These are phyloP conservation scores for Thomomys bottae DNA, from an alignment of 2,113 vertebrate species.

Conservation along the genomic window DNA sequence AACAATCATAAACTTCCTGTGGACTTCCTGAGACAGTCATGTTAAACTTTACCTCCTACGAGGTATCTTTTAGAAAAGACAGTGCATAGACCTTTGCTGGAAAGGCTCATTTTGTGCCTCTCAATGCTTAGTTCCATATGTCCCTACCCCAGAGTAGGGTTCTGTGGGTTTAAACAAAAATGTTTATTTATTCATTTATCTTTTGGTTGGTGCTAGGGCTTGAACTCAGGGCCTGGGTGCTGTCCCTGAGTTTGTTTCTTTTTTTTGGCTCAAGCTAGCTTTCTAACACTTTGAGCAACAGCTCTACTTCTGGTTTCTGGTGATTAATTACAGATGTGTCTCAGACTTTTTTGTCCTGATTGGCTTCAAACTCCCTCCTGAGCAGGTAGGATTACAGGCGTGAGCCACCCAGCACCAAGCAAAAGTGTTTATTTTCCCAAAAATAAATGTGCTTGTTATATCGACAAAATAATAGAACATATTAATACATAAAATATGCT, in stretches of 20 bases:
- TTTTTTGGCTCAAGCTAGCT: too few relatives aligned
- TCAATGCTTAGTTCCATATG: background rate
- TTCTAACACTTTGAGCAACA: too few relatives aligned
- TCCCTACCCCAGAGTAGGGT: background rate
- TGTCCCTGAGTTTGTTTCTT: too few relatives aligned
- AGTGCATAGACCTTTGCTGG: constrained; percentile 4
- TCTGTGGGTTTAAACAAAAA: background rate
- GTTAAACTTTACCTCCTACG: background rate
- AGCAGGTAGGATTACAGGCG: too few relatives aligned
- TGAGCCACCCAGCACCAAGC: too few relatives aligned
- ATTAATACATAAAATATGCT: background rate
- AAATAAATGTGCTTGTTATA: constrained; percentile 22
- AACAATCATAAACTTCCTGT: background rate
- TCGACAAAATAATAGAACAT: background rate
- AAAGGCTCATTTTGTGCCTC: background rate
- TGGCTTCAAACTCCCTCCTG: too few relatives aligned
- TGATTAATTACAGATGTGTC: too few relatives aligned
- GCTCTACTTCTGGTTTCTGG: too few relatives aligned
- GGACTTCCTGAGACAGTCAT: background rate
- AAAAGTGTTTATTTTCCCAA: constrained; percentile 24
- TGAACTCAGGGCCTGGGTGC: too few relatives aligned
- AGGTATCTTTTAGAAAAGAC: background rate
- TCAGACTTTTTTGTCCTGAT: too few relatives aligned
- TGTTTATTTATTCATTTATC: too few relatives aligned
- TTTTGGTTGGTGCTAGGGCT: too few relatives aligned